Percentiles rank a stretch among this genome's conserved stretches.
Evolutionary conservation across 2,113 vertebrate genomes (phyloP).

Genomic region (Prochilodus magdalenae): DNA sequence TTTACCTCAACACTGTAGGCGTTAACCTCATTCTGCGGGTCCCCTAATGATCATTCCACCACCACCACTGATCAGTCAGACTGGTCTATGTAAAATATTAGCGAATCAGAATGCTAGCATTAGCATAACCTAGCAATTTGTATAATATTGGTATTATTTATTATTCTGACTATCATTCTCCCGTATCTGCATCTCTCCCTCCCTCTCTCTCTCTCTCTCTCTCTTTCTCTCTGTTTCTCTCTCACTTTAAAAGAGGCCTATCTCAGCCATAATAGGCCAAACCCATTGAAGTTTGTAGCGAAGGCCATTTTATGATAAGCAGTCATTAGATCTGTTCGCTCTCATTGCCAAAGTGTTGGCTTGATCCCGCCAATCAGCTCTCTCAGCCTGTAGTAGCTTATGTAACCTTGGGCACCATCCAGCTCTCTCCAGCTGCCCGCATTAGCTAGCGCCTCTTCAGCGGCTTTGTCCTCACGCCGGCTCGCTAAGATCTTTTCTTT

Average conservation of each 20-base stretch:
- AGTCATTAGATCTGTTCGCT: conserved; percentile 42
- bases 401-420: conserved; percentile 51
- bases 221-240: conserved; percentile 14
- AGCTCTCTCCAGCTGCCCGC: conserved; percentile 69
- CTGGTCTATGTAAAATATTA: not conserved
- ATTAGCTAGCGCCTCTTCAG: conserved; percentile 64
- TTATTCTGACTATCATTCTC: not conserved
- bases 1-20: too few species aligned
- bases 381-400: conserved; percentile 49
- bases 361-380: conserved; percentile 49
- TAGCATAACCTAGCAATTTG: not conserved
- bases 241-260: conserved; percentile 11
- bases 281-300: conserved; percentile 43
- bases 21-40: too few species aligned
- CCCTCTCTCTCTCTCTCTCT: not conserved
- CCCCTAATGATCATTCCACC: too few species aligned
- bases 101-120: not conserved
- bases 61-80: too few species aligned
- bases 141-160: not conserved
- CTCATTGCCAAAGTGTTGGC: conserved; percentile 33
- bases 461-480: conserved; percentile 50
- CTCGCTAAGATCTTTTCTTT: conserved; percentile 53
- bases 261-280: conserved; percentile 19
- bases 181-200: not conserved
- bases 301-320: conserved; percentile 47